These are phyloP conservation scores for Trichogramma evanescens DNA, from an alignment of 2,888 invertebrate species.

Conservation along the genomic window DNA sequence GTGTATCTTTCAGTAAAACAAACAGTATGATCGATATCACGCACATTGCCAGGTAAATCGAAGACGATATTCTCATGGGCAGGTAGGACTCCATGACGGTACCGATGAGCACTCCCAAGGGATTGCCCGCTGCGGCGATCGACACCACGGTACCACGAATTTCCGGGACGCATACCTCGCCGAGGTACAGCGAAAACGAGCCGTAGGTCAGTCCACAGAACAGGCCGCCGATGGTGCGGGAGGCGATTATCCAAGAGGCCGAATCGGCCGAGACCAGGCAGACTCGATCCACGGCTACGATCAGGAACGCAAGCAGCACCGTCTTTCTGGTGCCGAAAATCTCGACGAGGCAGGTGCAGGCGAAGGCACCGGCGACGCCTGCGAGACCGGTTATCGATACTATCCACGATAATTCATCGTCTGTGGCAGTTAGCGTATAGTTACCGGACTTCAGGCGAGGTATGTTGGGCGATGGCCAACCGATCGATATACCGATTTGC, in stretches of 20 bases:
- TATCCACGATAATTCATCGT: too few relatives aligned
- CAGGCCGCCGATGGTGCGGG: conserved; percentile 25
- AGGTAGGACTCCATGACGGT: conserved; percentile 29
- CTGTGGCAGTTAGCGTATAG: background rate
- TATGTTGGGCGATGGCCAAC: too few relatives aligned
- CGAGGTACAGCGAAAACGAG: conserved; percentile 32
- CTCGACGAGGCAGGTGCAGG: background rate
- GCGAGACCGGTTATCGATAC: background rate
- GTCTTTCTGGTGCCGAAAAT: conserved; percentile 24
- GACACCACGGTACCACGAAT: conserved; percentile 37
- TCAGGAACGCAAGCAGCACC: conserved; percentile 22
- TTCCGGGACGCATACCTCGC: conserved; percentile 30
- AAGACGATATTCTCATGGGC: conserved; percentile 27
- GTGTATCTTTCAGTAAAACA: conserved; percentile 36
- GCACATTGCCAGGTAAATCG: conserved; percentile 27
- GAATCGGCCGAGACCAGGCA: conserved; percentile 24
- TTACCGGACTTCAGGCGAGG: background rate
- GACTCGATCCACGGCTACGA: conserved; percentile 25
- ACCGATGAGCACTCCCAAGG: conserved; percentile 35
- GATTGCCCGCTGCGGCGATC: conserved; percentile 30
- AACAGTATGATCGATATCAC: conserved; percentile 24
- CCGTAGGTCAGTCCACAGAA: conserved; percentile 28
- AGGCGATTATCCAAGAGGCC: conserved; percentile 25
- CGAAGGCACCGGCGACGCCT: background rate
- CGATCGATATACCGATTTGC: too few relatives aligned